Evolutionary conservation across 2,113 vertebrate species (phyloP).

Genomic region (Erythrolamprus reginae): DNA sequence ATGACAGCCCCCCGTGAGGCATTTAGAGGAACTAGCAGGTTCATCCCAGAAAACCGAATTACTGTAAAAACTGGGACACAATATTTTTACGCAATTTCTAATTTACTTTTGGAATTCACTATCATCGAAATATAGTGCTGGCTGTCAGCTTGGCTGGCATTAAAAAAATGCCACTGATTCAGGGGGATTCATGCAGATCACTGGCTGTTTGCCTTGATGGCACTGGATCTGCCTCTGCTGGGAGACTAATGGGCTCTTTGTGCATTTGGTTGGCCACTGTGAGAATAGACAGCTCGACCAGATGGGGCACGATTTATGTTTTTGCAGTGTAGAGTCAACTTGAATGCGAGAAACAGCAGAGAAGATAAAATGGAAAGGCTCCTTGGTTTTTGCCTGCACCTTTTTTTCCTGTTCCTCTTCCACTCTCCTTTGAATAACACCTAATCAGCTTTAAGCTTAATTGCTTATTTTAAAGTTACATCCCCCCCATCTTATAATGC

Average conservation of each 20-base stretch:
- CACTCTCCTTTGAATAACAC: not conserved
- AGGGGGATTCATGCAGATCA: not conserved
- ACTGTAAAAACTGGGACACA: not conserved
- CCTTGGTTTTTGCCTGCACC: not conserved
- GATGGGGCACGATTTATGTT: not conserved
- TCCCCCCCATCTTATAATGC: not conserved
- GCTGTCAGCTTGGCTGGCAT: not conserved
- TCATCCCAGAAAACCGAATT: not conserved
- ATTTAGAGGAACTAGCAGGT: not conserved
- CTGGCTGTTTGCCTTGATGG: not conserved
- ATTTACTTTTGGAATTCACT: not conserved
- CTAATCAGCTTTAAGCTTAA: no score
- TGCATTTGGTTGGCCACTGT: not conserved
- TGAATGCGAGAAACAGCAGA: not conserved
- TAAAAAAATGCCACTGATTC: not conserved
- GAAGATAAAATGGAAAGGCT: no score
- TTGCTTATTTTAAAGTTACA: not conserved
- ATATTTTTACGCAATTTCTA: not conserved
- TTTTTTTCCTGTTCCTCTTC: not conserved
- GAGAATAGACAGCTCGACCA: not conserved
- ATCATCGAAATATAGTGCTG: not conserved
- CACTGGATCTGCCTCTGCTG: not conserved
- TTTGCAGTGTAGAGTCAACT: not conserved
- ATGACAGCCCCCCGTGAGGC: not conserved
- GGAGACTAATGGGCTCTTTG: not conserved